phyloP scores from a whole-genome alignment of 2,797 vertebrate species.

The Peromyscus melanophrys region DNA sequence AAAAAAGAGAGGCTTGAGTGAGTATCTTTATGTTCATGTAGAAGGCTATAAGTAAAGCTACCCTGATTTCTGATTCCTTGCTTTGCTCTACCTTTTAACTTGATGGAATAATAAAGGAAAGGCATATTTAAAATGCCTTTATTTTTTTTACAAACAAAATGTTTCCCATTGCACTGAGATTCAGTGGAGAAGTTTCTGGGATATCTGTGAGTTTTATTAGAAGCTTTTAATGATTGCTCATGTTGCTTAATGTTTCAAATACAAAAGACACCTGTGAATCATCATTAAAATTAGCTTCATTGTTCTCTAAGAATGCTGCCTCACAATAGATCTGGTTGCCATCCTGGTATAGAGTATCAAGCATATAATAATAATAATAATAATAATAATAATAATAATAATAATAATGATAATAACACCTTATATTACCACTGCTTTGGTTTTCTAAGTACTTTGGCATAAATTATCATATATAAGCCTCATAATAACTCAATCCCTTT shows the following conservation, averaged over 20 bases:
- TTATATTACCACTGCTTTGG: constrained; percentile 6
- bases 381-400: no score
- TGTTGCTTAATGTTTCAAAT: constrained; percentile 51
- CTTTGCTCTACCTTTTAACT: not conserved
- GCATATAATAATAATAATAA: constrained; percentile 50
- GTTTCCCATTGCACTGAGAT: not conserved
- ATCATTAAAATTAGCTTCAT: constrained; percentile 16
- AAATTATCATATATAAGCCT: constrained; percentile 33
- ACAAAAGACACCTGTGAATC: constrained; percentile 50
- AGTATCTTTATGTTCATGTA: not conserved
- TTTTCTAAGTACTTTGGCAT: constrained; percentile 35
- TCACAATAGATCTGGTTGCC: not conserved
- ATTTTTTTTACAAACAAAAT: not conserved
- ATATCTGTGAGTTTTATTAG: not conserved
- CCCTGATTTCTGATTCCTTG: constrained; percentile 4
- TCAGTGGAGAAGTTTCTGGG: not conserved
- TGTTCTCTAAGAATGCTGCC: constrained; percentile 52
- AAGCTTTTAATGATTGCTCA: constrained; percentile 22
- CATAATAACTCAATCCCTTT: not conserved
- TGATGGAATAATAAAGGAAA: not conserved
- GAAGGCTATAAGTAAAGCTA: constrained; percentile 39
- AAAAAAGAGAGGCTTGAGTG: not conserved
- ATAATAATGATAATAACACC: constrained; percentile 62
- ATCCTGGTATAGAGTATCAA: not conserved
- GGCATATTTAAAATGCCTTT: not conserved